A percentile compares a stretch with the other conserved stretches of the same genome.
These are phyloP conservation scores for Ictalurus punctatus DNA, from an alignment of 2,113 vertebrate species.

Conservation along the genomic window DNA sequence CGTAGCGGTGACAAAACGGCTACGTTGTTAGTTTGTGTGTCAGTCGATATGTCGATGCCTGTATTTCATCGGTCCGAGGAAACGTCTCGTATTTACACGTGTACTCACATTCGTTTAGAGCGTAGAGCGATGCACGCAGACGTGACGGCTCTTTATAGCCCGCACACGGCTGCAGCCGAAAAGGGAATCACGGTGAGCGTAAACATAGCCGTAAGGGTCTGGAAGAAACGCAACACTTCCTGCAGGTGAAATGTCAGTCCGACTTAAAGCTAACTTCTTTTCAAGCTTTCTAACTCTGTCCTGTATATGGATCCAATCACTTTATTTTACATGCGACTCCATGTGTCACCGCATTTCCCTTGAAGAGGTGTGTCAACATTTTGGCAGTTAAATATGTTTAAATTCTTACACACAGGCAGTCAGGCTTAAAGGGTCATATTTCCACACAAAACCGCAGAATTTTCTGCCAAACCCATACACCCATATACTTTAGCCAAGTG, in stretches of 20 bases:
- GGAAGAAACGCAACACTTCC: conserved; percentile 29
- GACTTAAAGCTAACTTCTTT: conserved; percentile 1
- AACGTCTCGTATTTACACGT: conserved; percentile 46
- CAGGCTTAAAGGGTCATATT: conserved; percentile 8
- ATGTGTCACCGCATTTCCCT: not conserved
- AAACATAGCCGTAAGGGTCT: conserved; percentile 34
- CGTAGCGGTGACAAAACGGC: conserved; percentile 45
- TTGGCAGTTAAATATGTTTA: conserved; percentile 18
- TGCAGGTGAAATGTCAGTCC: conserved; percentile 37
- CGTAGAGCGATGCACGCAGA: not conserved
- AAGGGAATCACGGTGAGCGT: conserved; percentile 35
- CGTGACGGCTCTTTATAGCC: conserved; percentile 8
- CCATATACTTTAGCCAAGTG: not conserved
- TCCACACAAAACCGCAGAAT: conserved; percentile 1
- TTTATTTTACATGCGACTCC: not conserved
- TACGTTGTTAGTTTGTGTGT: conserved; percentile 48
- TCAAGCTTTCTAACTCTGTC: conserved; percentile 13
- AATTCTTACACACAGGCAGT: conserved; percentile 4
- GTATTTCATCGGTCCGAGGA: conserved; percentile 33
- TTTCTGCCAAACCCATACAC: not conserved
- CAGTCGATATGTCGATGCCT: conserved; percentile 57
- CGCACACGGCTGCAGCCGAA: not conserved
- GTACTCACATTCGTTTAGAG: conserved; percentile 47
- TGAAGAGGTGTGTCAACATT: conserved; percentile 3
- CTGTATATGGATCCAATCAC: conserved; percentile 5